A percentile compares a stretch with the other conserved stretches of the same genome.
Evolutionary conservation across 2,113 vertebrate genomes (phyloP).

Genomic region (Lagopus muta): DNA sequence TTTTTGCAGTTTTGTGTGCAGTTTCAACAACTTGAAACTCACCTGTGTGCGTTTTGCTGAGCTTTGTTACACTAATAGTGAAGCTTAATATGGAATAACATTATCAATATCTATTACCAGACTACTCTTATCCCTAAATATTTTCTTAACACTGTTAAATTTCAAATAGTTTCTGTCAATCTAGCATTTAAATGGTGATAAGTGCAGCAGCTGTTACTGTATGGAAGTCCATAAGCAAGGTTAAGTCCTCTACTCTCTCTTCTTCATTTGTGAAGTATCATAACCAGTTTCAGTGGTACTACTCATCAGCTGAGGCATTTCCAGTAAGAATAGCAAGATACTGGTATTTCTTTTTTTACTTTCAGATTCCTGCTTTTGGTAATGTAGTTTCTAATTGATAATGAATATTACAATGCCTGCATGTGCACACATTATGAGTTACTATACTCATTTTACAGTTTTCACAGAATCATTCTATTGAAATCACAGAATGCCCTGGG

Average conservation of each 20-base stretch:
- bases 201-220: neutral
- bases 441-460: neutral
- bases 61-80: neutral
- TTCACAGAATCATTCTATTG: neutral
- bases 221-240: neutral
- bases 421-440: neutral
- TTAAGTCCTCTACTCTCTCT: neutral
- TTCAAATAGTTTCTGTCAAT: neutral
- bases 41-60: neutral
- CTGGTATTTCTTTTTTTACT: neutral
- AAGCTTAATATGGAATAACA: neutral
- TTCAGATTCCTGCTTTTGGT: neutral
- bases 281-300: neutral
- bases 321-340: neutral
- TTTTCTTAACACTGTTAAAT: neutral
- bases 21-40: neutral
- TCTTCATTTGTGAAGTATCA: neutral
- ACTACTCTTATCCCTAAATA: neutral
- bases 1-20: fast-evolving
- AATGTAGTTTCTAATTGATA: neutral
- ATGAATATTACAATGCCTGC: neutral
- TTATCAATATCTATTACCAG: neutral
- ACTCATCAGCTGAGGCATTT: neutral
- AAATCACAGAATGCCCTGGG: no score
- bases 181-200: neutral